phyloP scores from a whole-genome alignment of 2,113 vertebrate genomes.

The Tonatia bakeri region DNA sequence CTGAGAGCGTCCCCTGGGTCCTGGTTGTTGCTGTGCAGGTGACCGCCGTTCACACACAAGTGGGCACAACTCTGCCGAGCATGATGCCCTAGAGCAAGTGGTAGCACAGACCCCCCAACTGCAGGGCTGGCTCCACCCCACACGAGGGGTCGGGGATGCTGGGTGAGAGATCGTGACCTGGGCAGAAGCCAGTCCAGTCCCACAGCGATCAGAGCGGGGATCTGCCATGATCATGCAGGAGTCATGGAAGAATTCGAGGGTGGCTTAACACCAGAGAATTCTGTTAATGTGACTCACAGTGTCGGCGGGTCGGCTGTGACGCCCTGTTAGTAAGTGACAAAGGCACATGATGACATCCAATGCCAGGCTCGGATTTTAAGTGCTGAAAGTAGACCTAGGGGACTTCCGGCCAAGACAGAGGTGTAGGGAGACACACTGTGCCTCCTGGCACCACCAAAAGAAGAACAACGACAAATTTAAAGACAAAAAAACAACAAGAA shows the following conservation, averaged over 20 bases:
- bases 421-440: too few species aligned
- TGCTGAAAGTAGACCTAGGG: neutral
- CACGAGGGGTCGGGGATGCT: fast-evolving
- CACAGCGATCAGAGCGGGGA: neutral
- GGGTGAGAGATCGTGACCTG: neutral
- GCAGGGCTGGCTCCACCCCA: neutral
- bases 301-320: neutral
- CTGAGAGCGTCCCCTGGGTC: too few species aligned
- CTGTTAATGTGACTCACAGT: neutral
- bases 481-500: too few species aligned
- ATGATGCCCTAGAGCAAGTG: too few species aligned
- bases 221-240: neutral
- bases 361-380: neutral
- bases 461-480: too few species aligned
- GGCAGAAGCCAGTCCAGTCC: neutral
- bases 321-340: neutral
- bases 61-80: too few species aligned
- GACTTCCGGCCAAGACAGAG: too few species aligned
- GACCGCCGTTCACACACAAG: too few species aligned
- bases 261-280: neutral
- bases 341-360: neutral
- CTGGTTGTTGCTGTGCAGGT: too few species aligned
- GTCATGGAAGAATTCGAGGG: conserved; percentile 11
- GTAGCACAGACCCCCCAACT: too few species aligned
- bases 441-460: too few species aligned